These are phyloP conservation scores for Tipula unca DNA, from an alignment of 2,888 invertebrate species.

Conservation along the genomic window DNA sequence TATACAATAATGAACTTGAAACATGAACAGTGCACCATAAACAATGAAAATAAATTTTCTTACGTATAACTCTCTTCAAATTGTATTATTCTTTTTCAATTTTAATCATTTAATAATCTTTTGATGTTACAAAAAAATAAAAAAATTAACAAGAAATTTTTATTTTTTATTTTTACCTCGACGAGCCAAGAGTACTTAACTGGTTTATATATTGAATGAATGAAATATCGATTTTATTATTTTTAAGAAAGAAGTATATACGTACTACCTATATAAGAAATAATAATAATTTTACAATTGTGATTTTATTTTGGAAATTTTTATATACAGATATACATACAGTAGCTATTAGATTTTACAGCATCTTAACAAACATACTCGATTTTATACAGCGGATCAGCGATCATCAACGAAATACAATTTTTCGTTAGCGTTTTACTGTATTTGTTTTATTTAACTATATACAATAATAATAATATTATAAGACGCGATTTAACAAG, in stretches of 20 bases:
- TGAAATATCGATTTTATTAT: not conserved
- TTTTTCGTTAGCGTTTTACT: no score
- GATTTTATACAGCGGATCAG: no score
- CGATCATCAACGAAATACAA: no score
- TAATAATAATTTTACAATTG: not conserved
- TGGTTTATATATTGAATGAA: not conserved
- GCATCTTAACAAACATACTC: no score
- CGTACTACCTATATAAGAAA: not conserved
- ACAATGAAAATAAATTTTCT: not conserved
- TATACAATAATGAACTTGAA: not conserved
- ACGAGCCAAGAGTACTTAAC: not conserved
- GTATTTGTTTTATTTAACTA: no score
- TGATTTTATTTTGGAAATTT: not conserved
- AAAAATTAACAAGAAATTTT: not conserved
- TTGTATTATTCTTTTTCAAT: not conserved
- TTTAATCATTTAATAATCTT: not conserved
- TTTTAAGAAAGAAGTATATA: not conserved
- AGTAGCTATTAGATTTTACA: not conserved
- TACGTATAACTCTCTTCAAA: no score
- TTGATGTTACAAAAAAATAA: not conserved
- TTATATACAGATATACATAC: not conserved
- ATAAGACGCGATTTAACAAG: not conserved
- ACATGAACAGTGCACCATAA: not conserved
- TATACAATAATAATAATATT: no score
- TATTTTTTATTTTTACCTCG: not conserved